These are phyloP conservation scores for Caenorhabditis sp. DNA, from an alignment of 2,888 invertebrate species.

Conservation along the genomic window DNA sequence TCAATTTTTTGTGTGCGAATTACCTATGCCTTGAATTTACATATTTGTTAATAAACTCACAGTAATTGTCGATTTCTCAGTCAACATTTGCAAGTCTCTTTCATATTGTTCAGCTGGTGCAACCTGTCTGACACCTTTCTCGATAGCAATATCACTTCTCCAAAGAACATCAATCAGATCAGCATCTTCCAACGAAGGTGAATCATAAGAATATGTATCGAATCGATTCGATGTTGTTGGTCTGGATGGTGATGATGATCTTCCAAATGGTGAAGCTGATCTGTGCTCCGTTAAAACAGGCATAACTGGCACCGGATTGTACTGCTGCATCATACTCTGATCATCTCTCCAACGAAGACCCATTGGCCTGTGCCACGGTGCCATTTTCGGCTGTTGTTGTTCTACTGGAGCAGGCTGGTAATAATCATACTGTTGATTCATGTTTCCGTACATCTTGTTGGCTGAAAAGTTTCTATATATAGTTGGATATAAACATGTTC, in stretches of 20 bases:
- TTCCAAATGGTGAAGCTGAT: constrained; percentile 23
- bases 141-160: constrained; percentile 65
- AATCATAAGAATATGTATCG: constrained; percentile 2
- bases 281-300: constrained; percentile 45
- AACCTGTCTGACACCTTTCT: constrained; percentile 40
- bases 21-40: constrained; percentile 44
- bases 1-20: constrained; percentile 67
- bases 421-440: background rate
- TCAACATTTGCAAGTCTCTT: constrained; percentile 61
- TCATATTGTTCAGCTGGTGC: constrained; percentile 60
- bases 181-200: constrained; percentile 56
- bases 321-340: constrained; percentile 14
- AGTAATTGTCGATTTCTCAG: constrained; percentile 56
- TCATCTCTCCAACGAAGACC: constrained; percentile 43
- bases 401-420: background rate
- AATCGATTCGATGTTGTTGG: constrained; percentile 19
- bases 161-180: constrained; percentile 70
- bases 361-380: constrained; percentile 17
- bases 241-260: constrained; percentile 16
- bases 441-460: background rate
- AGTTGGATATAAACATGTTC: too few species aligned
- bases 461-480: constrained; percentile 1
- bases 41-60: constrained; percentile 15
- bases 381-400: background rate
- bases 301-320: constrained; percentile 14